These are phyloP conservation scores for Sporophila hypoxantha DNA, from an alignment of 2,113 vertebrate genomes.

Conservation along the genomic window DNA sequence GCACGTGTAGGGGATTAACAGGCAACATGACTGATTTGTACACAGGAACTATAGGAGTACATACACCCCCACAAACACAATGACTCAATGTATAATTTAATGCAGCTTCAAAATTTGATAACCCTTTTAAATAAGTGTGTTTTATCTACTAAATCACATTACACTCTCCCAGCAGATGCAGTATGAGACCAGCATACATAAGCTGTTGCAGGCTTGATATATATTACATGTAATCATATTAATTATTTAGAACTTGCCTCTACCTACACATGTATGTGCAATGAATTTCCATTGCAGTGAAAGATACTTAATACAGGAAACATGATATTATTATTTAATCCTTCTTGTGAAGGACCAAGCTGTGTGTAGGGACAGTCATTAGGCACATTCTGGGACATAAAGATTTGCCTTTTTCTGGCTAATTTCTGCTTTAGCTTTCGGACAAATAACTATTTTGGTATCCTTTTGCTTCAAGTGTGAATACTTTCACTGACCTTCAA, in stretches of 20 bases:
- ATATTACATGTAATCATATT: conserved; percentile 30
- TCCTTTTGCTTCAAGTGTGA: not conserved
- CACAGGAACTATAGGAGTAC: not conserved
- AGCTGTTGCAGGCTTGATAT: conserved; percentile 30
- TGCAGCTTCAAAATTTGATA: conserved; percentile 46
- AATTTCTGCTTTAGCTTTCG: not conserved
- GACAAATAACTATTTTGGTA: not conserved
- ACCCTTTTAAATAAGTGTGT: conserved; percentile 25
- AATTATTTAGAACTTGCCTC: conserved; percentile 44
- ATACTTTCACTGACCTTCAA: not conserved
- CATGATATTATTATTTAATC: not conserved
- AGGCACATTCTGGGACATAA: not conserved
- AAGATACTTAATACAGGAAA: conserved; percentile 17
- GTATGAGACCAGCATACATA: conserved; percentile 9
- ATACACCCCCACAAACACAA: not conserved
- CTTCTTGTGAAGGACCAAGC: not conserved
- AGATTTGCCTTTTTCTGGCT: not conserved
- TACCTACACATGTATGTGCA: conserved; percentile 8
- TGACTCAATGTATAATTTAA: conserved; percentile 29
- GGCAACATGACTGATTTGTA: not conserved
- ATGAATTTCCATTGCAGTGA: conserved; percentile 10
- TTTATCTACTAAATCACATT: conserved; percentile 59
- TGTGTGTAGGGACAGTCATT: not conserved
- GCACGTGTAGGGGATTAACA: not conserved
- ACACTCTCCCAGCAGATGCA: not conserved